Conservation (phyloP, 2,797 vertebrate genomes). For the Heteromormyrus szaboi region DNA sequence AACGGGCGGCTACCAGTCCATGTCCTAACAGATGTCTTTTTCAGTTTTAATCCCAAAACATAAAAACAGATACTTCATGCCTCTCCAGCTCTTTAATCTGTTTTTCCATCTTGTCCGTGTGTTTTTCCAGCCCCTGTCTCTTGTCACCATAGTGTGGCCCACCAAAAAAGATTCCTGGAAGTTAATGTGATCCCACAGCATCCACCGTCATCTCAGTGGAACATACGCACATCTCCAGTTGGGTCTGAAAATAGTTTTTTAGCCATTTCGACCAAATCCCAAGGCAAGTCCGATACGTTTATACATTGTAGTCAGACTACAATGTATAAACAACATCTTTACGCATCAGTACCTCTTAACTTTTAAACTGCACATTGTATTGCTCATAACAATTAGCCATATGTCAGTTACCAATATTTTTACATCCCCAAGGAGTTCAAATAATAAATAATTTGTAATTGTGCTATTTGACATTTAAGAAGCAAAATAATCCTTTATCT, state of each 20-base stretch:
- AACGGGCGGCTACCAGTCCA: slow-evolving; percentile 13
- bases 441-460: slow-evolving; percentile 67
- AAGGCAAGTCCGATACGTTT: neutral
- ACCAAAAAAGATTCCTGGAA: neutral
- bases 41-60: slow-evolving; percentile 33
- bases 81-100: slow-evolving; percentile 31
- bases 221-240: slow-evolving; percentile 5
- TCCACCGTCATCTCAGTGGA: neutral
- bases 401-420: slow-evolving; percentile 57
- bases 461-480: slow-evolving; percentile 67
- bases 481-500: slow-evolving; percentile 53
- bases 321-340: neutral
- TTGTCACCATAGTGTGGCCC: neutral
- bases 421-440: slow-evolving; percentile 52
- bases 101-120: slow-evolving; percentile 18
- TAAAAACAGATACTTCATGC: slow-evolving; percentile 27
- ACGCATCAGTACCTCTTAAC: neutral
- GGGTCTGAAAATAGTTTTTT: neutral
- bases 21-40: slow-evolving; percentile 34
- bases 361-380: neutral
- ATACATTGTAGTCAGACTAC: neutral
- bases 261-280: neutral
- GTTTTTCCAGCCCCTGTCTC: slow-evolving; percentile 6
- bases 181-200: neutral
- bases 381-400: slow-evolving; percentile 47